A percentile compares a stretch with the other conserved stretches of the same genome.
These are phyloP conservation scores for Holothuria glaberrima DNA, from an alignment of 35 echinoderm and acorn worm species.

Conservation along the genomic window DNA sequence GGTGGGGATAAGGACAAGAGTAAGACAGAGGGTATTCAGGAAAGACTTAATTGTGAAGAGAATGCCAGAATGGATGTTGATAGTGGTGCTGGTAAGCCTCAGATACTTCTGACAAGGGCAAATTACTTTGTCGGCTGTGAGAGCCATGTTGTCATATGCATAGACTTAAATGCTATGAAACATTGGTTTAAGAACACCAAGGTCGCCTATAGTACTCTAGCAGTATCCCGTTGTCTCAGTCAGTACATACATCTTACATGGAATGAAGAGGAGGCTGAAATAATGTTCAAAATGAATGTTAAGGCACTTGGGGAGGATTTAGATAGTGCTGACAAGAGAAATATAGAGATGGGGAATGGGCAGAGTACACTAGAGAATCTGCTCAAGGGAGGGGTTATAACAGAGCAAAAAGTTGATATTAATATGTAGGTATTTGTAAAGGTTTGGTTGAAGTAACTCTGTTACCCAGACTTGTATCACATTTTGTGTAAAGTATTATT, in stretches of 20 bases:
- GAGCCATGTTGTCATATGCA: constrained; percentile 23
- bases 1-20: too few species aligned
- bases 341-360: background rate
- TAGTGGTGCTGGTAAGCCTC: background rate
- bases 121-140: constrained; percentile 21
- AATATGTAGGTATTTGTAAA: too few species aligned
- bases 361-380: background rate
- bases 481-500: too few species aligned
- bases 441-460: too few species aligned
- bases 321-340: background rate
- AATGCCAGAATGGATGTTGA: too few species aligned
- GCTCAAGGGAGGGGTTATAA: background rate
- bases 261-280: background rate
- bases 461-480: too few species aligned
- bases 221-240: background rate
- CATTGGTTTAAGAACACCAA: constrained; percentile 13
- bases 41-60: too few species aligned
- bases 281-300: constrained; percentile 16
- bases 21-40: too few species aligned
- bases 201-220: constrained; percentile 5
- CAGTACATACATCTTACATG: constrained; percentile 1
- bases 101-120: constrained; percentile 3
- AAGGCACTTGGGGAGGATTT: background rate
- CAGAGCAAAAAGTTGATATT: background rate
- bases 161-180: constrained; percentile 32